Conservation (phyloP, 1,140 invertebrate genomes). For the Drosophila ambigua region DNA sequence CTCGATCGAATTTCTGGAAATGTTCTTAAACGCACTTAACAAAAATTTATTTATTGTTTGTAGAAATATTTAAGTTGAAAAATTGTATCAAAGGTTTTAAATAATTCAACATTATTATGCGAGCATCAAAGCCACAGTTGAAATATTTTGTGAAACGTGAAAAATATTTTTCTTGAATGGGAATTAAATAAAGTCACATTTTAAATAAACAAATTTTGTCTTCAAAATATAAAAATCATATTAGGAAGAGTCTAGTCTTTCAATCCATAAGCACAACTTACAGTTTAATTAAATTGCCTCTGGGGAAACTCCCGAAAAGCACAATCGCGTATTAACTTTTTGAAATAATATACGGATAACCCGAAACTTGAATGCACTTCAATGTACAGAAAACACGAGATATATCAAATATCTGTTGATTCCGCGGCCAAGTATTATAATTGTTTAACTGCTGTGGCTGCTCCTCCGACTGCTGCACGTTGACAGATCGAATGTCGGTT, state of each 20-base stretch:
- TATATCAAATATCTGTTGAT: not conserved
- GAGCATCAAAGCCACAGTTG: no score
- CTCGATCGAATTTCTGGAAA: no score
- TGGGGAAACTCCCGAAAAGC: slow-evolving; percentile 20
- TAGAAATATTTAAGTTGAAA: no score
- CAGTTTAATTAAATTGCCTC: slow-evolving; percentile 10
- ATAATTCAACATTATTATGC: no score
- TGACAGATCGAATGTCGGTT: slow-evolving; percentile 83
- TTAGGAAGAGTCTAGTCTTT: no score
- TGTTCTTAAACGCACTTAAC: no score
- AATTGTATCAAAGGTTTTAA: no score
- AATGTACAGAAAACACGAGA: slow-evolving; percentile 11
- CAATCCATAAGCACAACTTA: slow-evolving; percentile 20
- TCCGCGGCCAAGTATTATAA: slow-evolving; percentile 8
- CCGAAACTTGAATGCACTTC: slow-evolving; percentile 2
- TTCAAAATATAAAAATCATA: not conserved
- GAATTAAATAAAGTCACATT: not conserved
- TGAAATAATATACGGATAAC: not conserved
- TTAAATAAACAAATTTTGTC: slow-evolving; percentile 1
- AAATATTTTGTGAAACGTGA: not conserved
- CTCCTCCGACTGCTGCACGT: slow-evolving; percentile 49
- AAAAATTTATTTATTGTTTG: no score
- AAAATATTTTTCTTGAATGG: no score
- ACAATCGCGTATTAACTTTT: slow-evolving; percentile 10
- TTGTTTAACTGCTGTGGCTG: slow-evolving; percentile 7